Conservation (phyloP, 2,888 invertebrate genomes). For the Drosophila austrosaltans region DNA sequence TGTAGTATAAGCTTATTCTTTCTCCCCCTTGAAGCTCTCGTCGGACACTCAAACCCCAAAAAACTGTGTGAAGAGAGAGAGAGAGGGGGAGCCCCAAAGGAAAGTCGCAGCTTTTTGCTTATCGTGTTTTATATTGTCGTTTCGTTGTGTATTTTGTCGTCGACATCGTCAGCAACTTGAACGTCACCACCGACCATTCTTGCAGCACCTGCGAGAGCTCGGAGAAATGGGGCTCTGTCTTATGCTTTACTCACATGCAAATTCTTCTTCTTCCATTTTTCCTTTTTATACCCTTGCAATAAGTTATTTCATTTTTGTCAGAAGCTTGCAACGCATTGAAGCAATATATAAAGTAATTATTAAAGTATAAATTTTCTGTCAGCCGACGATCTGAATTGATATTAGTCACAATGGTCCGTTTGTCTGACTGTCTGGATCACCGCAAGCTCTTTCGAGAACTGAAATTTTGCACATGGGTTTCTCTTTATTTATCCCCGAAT, state of each 20-base stretch:
- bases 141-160: constrained; percentile 43
- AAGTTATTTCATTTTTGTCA: too few relatives aligned
- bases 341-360: too few relatives aligned
- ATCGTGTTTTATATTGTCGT: constrained; percentile 56
- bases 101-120: constrained; percentile 48
- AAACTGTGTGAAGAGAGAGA: neutral
- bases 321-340: too few relatives aligned
- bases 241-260: constrained; percentile 65
- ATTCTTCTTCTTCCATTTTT: constrained; percentile 6
- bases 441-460: too few relatives aligned
- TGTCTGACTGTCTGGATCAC: too few relatives aligned
- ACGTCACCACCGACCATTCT: constrained; percentile 40
- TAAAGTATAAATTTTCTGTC: too few relatives aligned
- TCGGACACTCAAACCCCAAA: neutral
- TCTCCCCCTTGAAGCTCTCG: neutral
- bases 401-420: too few relatives aligned
- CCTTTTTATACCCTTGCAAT: neutral
- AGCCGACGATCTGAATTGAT: too few relatives aligned
- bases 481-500: too few relatives aligned
- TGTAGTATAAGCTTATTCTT: neutral
- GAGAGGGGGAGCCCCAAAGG: constrained; percentile 9
- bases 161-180: constrained; percentile 40
- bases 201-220: constrained; percentile 39
- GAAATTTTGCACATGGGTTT: too few relatives aligned
- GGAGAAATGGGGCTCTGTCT: constrained; percentile 22